Percentiles rank a stretch among this genome's conserved stretches.
Evolutionary conservation across 2,888 invertebrate species (phyloP).

Genomic region (Orthosia cruda): DNA sequence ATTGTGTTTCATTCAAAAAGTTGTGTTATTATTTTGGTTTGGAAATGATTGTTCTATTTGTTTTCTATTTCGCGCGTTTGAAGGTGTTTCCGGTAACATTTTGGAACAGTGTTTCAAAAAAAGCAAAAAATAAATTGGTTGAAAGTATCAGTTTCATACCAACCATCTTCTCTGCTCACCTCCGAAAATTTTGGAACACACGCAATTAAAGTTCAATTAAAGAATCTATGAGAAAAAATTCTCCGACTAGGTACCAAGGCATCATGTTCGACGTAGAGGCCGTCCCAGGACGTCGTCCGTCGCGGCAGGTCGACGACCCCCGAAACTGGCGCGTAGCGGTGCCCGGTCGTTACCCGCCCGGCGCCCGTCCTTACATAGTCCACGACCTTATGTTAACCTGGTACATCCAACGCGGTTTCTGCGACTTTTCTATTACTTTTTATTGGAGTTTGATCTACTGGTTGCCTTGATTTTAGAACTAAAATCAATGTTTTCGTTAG

Average conservation of each 20-base stretch:
- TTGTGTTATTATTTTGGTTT: slow-evolving; percentile 22
- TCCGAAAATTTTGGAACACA: neutral
- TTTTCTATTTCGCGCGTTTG: neutral
- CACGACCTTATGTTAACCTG: slow-evolving; percentile 89
- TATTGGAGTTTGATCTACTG: slow-evolving; percentile 14
- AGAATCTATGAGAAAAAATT: slow-evolving; percentile 45
- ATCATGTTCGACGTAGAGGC: slow-evolving; percentile 80
- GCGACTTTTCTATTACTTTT: slow-evolving; percentile 61
- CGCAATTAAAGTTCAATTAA: slow-evolving; percentile 52
- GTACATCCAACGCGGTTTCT: slow-evolving; percentile 77
- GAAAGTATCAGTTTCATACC: neutral
- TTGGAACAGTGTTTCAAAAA: too few species aligned
- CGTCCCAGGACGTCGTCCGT: slow-evolving; percentile 85
- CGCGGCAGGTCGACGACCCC: slow-evolving; percentile 87
- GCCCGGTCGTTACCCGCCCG: slow-evolving; percentile 90
- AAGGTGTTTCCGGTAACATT: neutral
- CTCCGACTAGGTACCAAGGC: slow-evolving; percentile 79
- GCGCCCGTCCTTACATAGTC: slow-evolving; percentile 83
- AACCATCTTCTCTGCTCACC: neutral
- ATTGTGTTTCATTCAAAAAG: slow-evolving; percentile 24
- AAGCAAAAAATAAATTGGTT: neutral
- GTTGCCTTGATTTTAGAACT: neutral
- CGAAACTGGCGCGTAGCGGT: slow-evolving; percentile 90
- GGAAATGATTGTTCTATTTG: slow-evolving; percentile 3
- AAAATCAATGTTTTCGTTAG: slow-evolving; percentile 6